These are phyloP conservation scores for Panzeria rudis DNA, from an alignment of 2,888 invertebrate species.

Conservation along the genomic window DNA sequence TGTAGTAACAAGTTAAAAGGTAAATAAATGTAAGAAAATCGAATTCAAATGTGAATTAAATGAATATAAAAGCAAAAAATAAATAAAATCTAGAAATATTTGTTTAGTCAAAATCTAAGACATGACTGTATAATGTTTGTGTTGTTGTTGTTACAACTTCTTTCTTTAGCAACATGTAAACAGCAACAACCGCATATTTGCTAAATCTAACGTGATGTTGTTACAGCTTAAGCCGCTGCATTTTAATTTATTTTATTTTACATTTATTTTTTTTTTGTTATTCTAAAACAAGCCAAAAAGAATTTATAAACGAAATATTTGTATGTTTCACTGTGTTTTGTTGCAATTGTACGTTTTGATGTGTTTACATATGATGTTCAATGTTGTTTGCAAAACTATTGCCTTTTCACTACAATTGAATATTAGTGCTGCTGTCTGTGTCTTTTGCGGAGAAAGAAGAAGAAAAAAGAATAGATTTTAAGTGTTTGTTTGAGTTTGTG, in stretches of 20 bases:
- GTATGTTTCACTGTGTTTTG: constrained; percentile 25
- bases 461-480: not conserved
- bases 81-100: constrained; percentile 62
- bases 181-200: constrained; percentile 43
- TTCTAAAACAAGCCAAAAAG: constrained; percentile 49
- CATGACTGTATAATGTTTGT: constrained; percentile 52
- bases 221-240: constrained; percentile 64
- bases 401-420: constrained; percentile 36
- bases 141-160: constrained; percentile 25
- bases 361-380: constrained; percentile 67
- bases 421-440: constrained; percentile 35
- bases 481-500: constrained; percentile 49
- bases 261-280: constrained; percentile 9
- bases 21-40: constrained; percentile 69
- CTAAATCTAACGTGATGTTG: constrained; percentile 68
- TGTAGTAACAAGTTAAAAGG: constrained; percentile 64
- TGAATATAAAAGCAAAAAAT: constrained; percentile 53
- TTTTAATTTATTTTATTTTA: constrained; percentile 68
- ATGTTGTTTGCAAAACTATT: constrained; percentile 66
- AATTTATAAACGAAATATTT: constrained; percentile 52
- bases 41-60: constrained; percentile 72
- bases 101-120: constrained; percentile 66
- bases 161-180: constrained; percentile 33
- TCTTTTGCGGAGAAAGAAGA: constrained; percentile 31
- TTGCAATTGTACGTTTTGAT: constrained; percentile 48